These are phyloP conservation scores for Callionymus lyra DNA, from an alignment of 2,113 vertebrate species.

Conservation along the genomic window DNA sequence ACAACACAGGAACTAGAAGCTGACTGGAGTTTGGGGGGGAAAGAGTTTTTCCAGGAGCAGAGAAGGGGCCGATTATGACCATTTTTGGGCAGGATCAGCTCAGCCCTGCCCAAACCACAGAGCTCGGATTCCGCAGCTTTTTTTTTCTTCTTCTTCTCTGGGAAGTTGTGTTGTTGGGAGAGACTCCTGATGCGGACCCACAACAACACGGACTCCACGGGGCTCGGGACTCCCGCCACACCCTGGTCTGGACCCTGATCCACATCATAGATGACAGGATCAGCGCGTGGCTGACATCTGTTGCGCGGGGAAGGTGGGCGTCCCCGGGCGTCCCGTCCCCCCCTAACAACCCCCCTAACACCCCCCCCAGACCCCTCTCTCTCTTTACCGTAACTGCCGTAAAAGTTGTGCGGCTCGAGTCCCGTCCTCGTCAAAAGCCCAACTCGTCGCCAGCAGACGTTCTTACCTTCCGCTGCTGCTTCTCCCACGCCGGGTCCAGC, in stretches of 20 bases:
- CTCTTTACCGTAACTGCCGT: neutral
- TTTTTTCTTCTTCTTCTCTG: slow-evolving; percentile 24
- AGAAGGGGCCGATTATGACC: slow-evolving; percentile 73
- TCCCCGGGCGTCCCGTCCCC: slow-evolving; percentile 8
- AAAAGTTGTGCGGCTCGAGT: no score
- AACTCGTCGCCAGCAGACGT: neutral
- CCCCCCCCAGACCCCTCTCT: no score
- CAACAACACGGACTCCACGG: no score
- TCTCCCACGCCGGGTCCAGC: slow-evolving; percentile 93
- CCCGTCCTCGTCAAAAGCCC: no score
- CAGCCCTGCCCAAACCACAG: slow-evolving; percentile 72
- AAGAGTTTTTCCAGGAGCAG: slow-evolving; percentile 65
- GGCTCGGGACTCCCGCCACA: neutral
- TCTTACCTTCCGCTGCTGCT: slow-evolving; percentile 91
- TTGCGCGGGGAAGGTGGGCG: slow-evolving; percentile 48
- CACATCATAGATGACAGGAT: slow-evolving; percentile 44
- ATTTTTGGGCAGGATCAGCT: slow-evolving; percentile 72
- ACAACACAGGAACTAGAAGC: slow-evolving; percentile 62
- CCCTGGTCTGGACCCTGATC: slow-evolving; percentile 30
- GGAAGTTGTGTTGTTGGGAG: neutral
- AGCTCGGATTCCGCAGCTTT: slow-evolving; percentile 61
- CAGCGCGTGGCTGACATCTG: slow-evolving; percentile 63
- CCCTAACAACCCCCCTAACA: no score
- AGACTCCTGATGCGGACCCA: no score
- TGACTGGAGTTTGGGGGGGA: slow-evolving; percentile 38